Conservation (phyloP, 2,113 vertebrate species). For the Corythoichthys intestinalis region DNA sequence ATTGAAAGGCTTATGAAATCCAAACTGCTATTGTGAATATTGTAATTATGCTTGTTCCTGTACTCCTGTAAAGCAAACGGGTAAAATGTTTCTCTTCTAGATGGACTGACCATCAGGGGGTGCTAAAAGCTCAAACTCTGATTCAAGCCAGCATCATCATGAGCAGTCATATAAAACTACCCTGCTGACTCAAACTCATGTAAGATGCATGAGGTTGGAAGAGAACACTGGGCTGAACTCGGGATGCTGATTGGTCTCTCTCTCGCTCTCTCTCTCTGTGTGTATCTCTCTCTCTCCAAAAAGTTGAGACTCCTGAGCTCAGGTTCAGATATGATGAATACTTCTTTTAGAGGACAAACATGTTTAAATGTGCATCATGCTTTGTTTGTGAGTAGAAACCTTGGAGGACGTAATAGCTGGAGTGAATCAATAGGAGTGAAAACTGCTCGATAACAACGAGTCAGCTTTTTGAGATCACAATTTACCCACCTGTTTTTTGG, state of each 20-base stretch:
- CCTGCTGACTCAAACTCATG: conserved; percentile 5
- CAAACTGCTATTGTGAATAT: background rate
- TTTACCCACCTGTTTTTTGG: conserved; percentile 4
- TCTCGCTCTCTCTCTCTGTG: conserved; percentile 7
- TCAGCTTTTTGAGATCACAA: background rate
- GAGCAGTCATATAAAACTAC: conserved; percentile 6
- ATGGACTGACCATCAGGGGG: conserved; percentile 13
- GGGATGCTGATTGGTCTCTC: conserved; percentile 42
- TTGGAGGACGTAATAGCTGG: conserved; percentile 17
- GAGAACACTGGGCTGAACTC: conserved; percentile 20
- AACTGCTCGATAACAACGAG: background rate
- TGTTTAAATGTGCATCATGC: conserved; percentile 6
- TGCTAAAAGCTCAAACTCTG: conserved; percentile 11
- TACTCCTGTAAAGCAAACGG: background rate
- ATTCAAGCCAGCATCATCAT: conserved; percentile 16
- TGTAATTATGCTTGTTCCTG: background rate
- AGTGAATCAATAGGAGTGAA: conserved; percentile 20
- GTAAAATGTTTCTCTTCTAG: background rate
- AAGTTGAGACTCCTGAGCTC: conserved; percentile 42
- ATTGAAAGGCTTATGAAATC: background rate
- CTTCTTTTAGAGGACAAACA: background rate
- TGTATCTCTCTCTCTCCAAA: conserved; percentile 10
- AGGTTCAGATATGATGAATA: conserved; percentile 4
- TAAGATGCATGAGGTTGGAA: conserved; percentile 23
- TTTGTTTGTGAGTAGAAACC: background rate